Conservation (phyloP, 2,888 invertebrate genomes). For the Merodon equestris region DNA sequence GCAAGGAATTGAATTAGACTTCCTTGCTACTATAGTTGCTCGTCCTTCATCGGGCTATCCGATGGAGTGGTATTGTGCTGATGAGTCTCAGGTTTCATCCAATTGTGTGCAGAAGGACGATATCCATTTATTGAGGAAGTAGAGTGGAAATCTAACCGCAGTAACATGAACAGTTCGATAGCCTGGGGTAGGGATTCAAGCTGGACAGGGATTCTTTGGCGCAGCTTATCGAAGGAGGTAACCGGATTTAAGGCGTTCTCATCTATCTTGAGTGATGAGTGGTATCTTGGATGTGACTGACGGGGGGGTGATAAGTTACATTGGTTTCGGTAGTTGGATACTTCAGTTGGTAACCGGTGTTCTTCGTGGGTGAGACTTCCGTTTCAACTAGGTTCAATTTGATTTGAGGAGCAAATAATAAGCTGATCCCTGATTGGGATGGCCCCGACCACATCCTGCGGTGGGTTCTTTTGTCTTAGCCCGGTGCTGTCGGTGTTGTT, state of each 20-base stretch:
- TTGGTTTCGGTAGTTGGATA: conserved; percentile 21
- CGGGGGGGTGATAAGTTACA: conserved; percentile 51
- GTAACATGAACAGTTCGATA: conserved; percentile 6
- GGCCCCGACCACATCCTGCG: too few relatives aligned
- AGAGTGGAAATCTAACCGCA: conserved; percentile 29
- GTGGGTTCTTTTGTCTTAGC: too few relatives aligned
- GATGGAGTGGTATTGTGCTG: conserved; percentile 13
- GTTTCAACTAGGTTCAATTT: conserved; percentile 53
- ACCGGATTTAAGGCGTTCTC: conserved; percentile 63
- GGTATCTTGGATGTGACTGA: conserved; percentile 37
- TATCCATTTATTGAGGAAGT: conserved; percentile 50
- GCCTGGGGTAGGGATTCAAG: conserved; percentile 8
- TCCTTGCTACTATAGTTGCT: conserved; percentile 30
- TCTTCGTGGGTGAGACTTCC: conserved; percentile 46
- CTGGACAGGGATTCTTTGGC: background rate
- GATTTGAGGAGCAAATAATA: conserved; percentile 68
- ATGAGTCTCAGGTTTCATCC: conserved; percentile 59
- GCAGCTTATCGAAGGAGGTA: conserved; percentile 18
- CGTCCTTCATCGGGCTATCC: too few relatives aligned
- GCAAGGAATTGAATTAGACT: conserved; percentile 60
- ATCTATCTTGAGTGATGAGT: conserved; percentile 41
- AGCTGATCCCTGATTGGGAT: conserved; percentile 52
- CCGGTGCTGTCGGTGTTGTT: too few relatives aligned
- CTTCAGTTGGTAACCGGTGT: conserved; percentile 38
- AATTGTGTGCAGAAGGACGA: conserved; percentile 46